A percentile compares a stretch with the other conserved stretches of the same genome.
Conservation (phyloP, 2,888 invertebrate genomes). For the Leptopterna dolabrata region DNA sequence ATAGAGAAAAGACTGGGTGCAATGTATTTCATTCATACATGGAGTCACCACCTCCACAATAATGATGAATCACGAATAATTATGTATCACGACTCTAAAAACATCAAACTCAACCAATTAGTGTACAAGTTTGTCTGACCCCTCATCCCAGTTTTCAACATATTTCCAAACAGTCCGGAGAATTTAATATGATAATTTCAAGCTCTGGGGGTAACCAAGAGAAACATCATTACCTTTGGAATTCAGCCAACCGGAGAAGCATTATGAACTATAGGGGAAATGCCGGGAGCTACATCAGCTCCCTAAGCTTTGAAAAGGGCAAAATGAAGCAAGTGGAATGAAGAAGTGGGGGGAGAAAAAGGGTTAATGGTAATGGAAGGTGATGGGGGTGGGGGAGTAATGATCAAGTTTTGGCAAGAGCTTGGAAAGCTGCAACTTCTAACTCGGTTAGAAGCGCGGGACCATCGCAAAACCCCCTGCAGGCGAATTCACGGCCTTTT, state of each 20-base stretch:
- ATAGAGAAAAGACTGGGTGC: too few species aligned
- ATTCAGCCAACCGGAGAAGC: neutral
- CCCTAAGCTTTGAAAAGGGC: neutral
- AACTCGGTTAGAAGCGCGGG: neutral
- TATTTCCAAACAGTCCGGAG: neutral
- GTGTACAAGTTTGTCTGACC: neutral
- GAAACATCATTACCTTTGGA: neutral
- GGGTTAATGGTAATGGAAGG: neutral
- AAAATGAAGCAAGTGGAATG: neutral
- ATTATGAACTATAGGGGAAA: neutral
- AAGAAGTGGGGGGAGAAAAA: neutral
- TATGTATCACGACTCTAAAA: too few species aligned
- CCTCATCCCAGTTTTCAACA: neutral
- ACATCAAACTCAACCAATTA: too few species aligned
- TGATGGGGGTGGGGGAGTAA: neutral
- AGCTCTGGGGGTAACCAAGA: neutral
- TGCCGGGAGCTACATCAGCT: conserved; percentile 8
- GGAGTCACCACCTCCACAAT: too few species aligned
- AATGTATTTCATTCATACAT: too few species aligned
- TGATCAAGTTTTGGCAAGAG: conserved; percentile 16
- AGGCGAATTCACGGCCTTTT: neutral
- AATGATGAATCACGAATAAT: too few species aligned
- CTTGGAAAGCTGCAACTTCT: conserved; percentile 1
- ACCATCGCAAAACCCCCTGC: neutral
- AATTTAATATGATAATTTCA: neutral